phyloP scores from a whole-genome alignment of 1,140 invertebrate genomes.

The Nomia melanderi region DNA sequence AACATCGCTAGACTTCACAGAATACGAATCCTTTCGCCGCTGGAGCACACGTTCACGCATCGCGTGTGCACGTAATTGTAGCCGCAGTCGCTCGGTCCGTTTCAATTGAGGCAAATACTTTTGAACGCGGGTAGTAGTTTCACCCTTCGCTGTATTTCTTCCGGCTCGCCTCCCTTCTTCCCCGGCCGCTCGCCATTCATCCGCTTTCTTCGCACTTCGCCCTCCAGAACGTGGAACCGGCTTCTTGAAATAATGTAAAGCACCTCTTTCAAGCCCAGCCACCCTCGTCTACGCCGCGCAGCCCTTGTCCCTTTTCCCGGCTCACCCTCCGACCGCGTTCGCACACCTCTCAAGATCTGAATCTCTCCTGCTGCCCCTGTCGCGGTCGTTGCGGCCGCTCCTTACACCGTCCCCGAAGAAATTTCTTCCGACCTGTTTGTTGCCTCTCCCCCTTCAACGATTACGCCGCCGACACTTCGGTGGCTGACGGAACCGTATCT shows the following conservation, averaged over 20 bases:
- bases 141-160: slow-evolving; percentile 13
- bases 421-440: slow-evolving; percentile 57
- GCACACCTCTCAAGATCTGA: slow-evolving; percentile 51
- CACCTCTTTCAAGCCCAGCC: slow-evolving; percentile 60
- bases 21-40: too few relatives aligned
- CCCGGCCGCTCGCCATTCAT: slow-evolving; percentile 39
- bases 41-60: neutral
- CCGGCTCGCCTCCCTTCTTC: slow-evolving; percentile 10
- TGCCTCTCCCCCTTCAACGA: slow-evolving; percentile 44
- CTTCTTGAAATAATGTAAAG: slow-evolving; percentile 69
- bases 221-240: slow-evolving; percentile 27
- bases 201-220: slow-evolving; percentile 35
- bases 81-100: neutral
- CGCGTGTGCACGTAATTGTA: neutral
- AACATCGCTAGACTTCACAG: too few relatives aligned
- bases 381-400: slow-evolving; percentile 20
- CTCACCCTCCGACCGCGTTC: slow-evolving; percentile 16
- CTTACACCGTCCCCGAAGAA: slow-evolving; percentile 17
- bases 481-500: slow-evolving; percentile 42
- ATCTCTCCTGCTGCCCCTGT: slow-evolving; percentile 42
- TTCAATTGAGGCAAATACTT: neutral
- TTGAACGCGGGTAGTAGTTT: neutral
- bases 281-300: slow-evolving; percentile 35
- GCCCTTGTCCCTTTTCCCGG: slow-evolving; percentile 20
- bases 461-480: slow-evolving; percentile 43